Evolutionary conservation across 1,140 invertebrate genomes (phyloP).

Genomic region (Tetragnatha versicolor): DNA sequence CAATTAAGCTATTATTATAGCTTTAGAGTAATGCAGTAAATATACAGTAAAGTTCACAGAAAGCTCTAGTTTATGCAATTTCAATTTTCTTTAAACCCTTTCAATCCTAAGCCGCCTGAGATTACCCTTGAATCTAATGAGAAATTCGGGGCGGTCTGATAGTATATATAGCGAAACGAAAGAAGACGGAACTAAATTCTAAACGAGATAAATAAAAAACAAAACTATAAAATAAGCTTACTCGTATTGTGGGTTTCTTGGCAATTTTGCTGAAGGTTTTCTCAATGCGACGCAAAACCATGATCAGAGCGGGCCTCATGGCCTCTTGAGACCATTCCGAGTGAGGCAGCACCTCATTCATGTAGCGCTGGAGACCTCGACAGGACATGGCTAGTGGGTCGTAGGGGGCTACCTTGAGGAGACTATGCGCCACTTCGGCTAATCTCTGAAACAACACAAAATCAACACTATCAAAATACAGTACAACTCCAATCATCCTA

Average conservation of each 20-base stretch:
- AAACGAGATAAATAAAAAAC: conserved; percentile 13
- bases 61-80: too few relatives aligned
- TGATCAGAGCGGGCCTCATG: conserved; percentile 87
- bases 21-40: too few relatives aligned
- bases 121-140: too few relatives aligned
- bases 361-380: conserved; percentile 88
- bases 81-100: too few relatives aligned
- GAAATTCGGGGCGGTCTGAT: too few relatives aligned
- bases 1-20: too few relatives aligned
- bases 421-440: conserved; percentile 93
- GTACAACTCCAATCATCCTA: not conserved
- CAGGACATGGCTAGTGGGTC: conserved; percentile 95
- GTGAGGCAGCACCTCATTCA: conserved; percentile 91
- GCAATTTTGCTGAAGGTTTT: conserved; percentile 98
- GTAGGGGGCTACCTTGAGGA: conserved; percentile 97
- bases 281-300: conserved; percentile 90
- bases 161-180: too few relatives aligned
- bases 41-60: too few relatives aligned
- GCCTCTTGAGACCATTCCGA: conserved; percentile 97
- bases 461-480: not conserved
- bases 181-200: too few relatives aligned
- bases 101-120: too few relatives aligned
- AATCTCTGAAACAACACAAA: conserved; percentile 75
- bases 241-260: conserved; percentile 89
- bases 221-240: conserved; percentile 63